These are phyloP conservation scores for Pachycephala philippinensis DNA, from an alignment of 2,113 vertebrate species.

Conservation along the genomic window DNA sequence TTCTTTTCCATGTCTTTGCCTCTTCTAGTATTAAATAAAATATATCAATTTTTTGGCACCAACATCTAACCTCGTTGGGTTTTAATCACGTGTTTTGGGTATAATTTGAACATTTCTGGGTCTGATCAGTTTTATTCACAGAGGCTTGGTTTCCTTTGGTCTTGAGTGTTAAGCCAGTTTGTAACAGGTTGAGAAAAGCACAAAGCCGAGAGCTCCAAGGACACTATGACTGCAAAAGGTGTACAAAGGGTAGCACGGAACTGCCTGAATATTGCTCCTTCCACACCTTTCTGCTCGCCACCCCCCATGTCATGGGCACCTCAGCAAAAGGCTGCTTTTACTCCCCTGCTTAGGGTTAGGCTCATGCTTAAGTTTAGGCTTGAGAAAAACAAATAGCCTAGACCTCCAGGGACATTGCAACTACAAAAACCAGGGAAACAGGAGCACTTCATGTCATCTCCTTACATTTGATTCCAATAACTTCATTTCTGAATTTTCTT, in stretches of 20 bases:
- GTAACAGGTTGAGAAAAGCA: background rate
- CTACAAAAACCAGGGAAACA: background rate
- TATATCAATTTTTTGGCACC: background rate
- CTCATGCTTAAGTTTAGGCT: background rate
- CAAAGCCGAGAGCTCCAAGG: background rate
- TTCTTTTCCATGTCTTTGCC: background rate
- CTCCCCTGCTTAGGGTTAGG: background rate
- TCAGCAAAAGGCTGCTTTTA: background rate
- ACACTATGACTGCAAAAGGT: no score
- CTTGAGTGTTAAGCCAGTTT: background rate
- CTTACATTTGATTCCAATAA: background rate
- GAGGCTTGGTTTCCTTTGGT: background rate
- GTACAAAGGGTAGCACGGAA: background rate
- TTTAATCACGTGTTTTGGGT: background rate
- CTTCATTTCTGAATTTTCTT: background rate
- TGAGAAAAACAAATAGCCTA: background rate
- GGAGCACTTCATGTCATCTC: background rate
- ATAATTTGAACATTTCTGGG: no score
- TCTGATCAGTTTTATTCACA: background rate
- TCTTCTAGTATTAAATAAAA: no score
- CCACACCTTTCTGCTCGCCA: background rate
- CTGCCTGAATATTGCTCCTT: background rate
- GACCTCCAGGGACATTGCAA: background rate
- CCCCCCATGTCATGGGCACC: background rate
- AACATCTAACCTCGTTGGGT: accelerated